Conservation (phyloP, 2,888 invertebrate species). For the Aethes cnicana region DNA sequence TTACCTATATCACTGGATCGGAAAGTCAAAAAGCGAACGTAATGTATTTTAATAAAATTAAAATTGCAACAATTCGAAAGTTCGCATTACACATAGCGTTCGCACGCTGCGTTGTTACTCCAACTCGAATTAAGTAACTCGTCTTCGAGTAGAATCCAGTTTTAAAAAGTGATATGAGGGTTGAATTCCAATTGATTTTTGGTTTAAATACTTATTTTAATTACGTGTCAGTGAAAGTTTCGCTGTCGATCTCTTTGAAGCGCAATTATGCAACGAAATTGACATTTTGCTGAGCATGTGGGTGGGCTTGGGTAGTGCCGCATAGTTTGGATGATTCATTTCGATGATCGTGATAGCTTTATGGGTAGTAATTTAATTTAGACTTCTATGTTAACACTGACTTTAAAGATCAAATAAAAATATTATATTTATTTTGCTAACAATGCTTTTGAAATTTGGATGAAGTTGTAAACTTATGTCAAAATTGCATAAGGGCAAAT, state of each 20-base stretch:
- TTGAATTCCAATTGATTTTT: not conserved
- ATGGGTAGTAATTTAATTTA: not conserved
- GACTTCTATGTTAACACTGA: too few species aligned
- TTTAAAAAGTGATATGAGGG: not conserved
- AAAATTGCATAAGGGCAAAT: too few species aligned
- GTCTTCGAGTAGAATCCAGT: too few species aligned
- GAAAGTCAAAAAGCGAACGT: not conserved
- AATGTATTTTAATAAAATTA: not conserved
- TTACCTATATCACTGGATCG: not conserved
- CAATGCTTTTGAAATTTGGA: too few species aligned
- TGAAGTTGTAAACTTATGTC: too few species aligned
- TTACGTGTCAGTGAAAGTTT: conserved; percentile 42
- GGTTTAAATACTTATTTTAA: conserved; percentile 21
- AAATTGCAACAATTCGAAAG: not conserved
- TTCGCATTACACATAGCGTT: too few species aligned
- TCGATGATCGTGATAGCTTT: conserved; percentile 1
- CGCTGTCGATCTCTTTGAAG: conserved; percentile 33
- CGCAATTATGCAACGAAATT: conserved; percentile 31
- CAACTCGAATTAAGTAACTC: too few species aligned
- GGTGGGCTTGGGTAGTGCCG: conserved; percentile 15
- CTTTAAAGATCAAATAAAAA: too few species aligned
- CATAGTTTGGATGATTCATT: conserved; percentile 10
- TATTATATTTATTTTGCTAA: too few species aligned
- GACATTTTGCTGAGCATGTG: conserved; percentile 33
- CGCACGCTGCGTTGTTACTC: too few species aligned